Evolutionary conservation across 2,888 invertebrate species (phyloP).

Genomic region (Tricholauxania praeusta): DNA sequence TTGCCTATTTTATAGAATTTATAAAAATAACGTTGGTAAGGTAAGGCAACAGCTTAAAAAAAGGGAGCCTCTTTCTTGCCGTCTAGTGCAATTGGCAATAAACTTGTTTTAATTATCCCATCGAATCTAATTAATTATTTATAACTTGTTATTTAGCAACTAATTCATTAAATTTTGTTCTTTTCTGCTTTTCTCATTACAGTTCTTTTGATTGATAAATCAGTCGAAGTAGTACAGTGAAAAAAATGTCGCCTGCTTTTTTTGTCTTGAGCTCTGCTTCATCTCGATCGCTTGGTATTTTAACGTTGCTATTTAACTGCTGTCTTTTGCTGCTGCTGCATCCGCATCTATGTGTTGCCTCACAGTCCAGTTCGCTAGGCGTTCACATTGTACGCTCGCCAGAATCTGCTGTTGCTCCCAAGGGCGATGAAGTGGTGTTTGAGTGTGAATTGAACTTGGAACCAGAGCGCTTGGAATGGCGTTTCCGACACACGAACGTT

Average conservation of each 20-base stretch:
- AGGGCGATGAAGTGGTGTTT: conserved; percentile 84
- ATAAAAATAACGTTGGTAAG: too few species aligned
- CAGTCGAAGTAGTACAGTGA: not conserved
- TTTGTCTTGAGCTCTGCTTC: not conserved
- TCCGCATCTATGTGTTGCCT: conserved; percentile 27
- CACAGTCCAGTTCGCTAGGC: conserved; percentile 67
- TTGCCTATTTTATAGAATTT: not conserved
- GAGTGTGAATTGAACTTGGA: conserved; percentile 85
- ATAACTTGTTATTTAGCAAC: conserved; percentile 30
- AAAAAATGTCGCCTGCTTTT: conserved; percentile 7
- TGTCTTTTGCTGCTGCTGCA: conserved; percentile 24
- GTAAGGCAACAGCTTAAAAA: too few species aligned
- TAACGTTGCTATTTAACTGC: conserved; percentile 28
- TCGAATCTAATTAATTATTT: conserved; percentile 38
- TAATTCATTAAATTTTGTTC: conserved; percentile 22
- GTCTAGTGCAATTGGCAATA: not conserved
- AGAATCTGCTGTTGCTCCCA: conserved; percentile 82
- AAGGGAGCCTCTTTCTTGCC: not conserved
- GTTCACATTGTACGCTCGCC: conserved; percentile 82
- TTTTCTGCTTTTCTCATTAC: conserved; percentile 27
- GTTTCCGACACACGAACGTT: conserved; percentile 73
- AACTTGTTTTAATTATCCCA: conserved; percentile 37
- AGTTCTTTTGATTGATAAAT: conserved; percentile 23
- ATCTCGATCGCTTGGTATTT: not conserved
- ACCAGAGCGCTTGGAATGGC: conserved; percentile 84